Conservation (phyloP, 2,797 vertebrate species). For the Cottoperca gobio region DNA sequence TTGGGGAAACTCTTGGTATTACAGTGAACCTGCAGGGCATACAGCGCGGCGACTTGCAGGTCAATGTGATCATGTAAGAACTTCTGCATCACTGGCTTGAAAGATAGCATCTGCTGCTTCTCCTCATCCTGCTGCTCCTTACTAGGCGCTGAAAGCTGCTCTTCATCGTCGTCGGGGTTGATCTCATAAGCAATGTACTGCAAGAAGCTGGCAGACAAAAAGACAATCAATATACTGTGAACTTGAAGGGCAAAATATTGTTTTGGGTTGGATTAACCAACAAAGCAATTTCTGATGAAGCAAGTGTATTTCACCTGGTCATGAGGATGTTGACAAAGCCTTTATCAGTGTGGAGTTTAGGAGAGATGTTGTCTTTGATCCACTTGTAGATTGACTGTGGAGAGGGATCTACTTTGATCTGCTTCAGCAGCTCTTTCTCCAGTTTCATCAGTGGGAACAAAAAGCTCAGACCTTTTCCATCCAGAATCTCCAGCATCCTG, state of each 20-base stretch:
- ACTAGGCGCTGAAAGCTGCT: constrained; percentile 91
- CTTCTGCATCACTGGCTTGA: constrained; percentile 99
- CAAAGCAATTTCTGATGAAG: neutral
- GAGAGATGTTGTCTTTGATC: constrained; percentile 99
- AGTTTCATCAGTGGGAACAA: constrained; percentile 98
- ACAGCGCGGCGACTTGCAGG: constrained; percentile 95
- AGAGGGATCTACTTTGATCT: constrained; percentile 97
- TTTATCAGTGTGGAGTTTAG: constrained; percentile 97
- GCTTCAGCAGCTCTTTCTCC: constrained; percentile 98
- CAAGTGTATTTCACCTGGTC: constrained; percentile 88
- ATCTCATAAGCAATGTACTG: constrained; percentile 92
- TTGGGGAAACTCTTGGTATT: constrained; percentile 94
- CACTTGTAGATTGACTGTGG: constrained; percentile 99
- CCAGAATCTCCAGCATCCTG: constrained; percentile 97
- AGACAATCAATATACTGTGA: neutral
- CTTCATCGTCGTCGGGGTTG: constrained; percentile 91
- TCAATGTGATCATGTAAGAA: constrained; percentile 97
- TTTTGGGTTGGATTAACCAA: neutral
- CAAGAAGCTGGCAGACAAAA: constrained; percentile 88
- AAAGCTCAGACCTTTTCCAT: constrained; percentile 97
- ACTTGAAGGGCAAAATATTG: neutral
- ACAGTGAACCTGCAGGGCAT: constrained; percentile 99
- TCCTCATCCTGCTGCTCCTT: constrained; percentile 97
- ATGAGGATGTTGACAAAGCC: constrained; percentile 99
- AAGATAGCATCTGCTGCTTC: constrained; percentile 93